Evolutionary conservation across 2,888 invertebrate genomes (phyloP).

Genomic region (Cataglyphis albicans): DNA sequence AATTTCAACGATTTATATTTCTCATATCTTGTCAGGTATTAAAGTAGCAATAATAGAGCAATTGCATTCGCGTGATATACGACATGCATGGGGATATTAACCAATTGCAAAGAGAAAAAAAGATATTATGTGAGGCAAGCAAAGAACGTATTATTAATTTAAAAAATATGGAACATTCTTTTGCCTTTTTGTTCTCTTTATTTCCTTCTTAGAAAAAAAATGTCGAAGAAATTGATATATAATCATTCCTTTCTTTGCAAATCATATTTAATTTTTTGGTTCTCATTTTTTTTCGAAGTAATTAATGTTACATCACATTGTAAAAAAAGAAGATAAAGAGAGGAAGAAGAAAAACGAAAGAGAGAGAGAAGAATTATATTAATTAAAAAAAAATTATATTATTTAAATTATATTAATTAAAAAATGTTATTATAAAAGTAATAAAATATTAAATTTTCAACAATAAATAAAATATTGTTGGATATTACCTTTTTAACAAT

Average conservation of each 20-base stretch:
- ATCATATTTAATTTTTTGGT: background rate
- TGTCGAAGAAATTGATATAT: background rate
- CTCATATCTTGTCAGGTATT: conserved; percentile 32
- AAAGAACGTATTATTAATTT: conserved; percentile 61
- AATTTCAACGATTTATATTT: background rate
- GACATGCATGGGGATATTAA: conserved; percentile 71
- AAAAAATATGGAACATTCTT: conserved; percentile 65
- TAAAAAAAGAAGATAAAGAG: background rate
- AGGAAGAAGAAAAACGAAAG: background rate
- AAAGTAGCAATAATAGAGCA: conserved; percentile 44
- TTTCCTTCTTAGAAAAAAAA: background rate
- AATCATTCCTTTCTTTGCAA: background rate
- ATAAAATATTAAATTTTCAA: background rate
- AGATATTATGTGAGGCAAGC: conserved; percentile 63
- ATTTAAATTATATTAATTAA: background rate
- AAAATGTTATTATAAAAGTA: background rate
- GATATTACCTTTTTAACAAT: background rate
- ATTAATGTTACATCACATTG: background rate
- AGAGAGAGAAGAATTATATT: background rate
- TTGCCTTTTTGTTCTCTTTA: background rate
- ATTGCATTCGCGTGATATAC: conserved; percentile 52
- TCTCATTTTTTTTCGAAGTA: background rate
- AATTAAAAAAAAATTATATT: background rate
- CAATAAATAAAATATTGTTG: background rate
- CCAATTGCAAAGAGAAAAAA: conserved; percentile 73